A percentile compares a stretch with the other conserved stretches of the same genome.
Evolutionary conservation across 2,888 invertebrate species (phyloP).

Genomic region (Euplexia lucipara): DNA sequence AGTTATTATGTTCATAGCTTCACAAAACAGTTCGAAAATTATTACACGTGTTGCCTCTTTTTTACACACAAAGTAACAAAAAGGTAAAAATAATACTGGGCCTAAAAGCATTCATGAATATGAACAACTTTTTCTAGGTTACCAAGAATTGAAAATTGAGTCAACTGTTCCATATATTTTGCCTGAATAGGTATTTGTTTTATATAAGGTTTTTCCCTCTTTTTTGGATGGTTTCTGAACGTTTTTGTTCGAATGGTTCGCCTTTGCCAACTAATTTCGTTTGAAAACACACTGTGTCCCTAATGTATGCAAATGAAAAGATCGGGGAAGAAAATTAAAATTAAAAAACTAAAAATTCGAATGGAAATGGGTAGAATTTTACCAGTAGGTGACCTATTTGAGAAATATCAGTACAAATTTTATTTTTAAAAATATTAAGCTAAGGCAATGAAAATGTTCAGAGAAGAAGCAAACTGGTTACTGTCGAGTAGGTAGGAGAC

Average conservation of each 20-base stretch:
- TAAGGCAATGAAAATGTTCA: neutral
- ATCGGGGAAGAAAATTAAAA: neutral
- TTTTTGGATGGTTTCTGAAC: slow-evolving; percentile 20
- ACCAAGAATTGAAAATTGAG: slow-evolving; percentile 29
- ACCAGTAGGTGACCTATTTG: no score
- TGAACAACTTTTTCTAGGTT: slow-evolving; percentile 23
- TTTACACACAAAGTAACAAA: slow-evolving; percentile 10
- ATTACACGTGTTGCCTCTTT: neutral
- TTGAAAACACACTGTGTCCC: neutral
- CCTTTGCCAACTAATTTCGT: slow-evolving; percentile 3
- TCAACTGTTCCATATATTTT: slow-evolving; percentile 21
- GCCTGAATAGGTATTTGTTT: slow-evolving; percentile 20
- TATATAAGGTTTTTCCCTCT: slow-evolving; percentile 32
- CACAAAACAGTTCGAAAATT: slow-evolving; percentile 11
- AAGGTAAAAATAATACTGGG: slow-evolving; percentile 16
- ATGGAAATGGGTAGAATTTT: neutral
- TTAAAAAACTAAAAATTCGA: neutral
- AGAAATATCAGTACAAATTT: neutral
- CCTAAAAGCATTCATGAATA: slow-evolving; percentile 47
- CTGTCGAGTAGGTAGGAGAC: no score
- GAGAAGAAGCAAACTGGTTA: neutral
- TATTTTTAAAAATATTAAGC: neutral
- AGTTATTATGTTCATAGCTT: neutral
- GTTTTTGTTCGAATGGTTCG: neutral
- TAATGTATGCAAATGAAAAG: neutral